Percentiles rank a stretch among this genome's conserved stretches.
Evolutionary conservation across 2,113 vertebrate genomes (phyloP).

Genomic region (Sprattus sprattus): DNA sequence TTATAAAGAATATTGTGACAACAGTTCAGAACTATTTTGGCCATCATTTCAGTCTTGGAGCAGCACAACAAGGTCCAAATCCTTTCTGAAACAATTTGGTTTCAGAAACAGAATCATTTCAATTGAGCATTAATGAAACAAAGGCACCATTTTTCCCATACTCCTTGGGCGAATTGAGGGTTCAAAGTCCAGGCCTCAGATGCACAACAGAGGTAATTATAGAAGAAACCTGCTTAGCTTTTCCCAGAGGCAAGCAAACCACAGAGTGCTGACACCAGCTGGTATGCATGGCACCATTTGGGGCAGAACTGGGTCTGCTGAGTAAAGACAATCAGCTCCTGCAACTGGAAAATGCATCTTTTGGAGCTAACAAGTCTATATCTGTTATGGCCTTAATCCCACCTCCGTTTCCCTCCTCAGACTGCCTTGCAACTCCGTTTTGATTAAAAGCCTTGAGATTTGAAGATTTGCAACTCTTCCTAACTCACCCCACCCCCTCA

Average conservation of each 20-base stretch:
- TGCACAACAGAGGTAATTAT: conserved; percentile 20
- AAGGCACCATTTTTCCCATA: conserved; percentile 41
- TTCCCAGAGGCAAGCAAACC: not conserved
- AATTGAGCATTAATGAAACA: conserved; percentile 22
- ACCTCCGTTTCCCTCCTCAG: not conserved
- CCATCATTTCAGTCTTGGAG: conserved; percentile 14
- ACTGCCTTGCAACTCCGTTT: conserved; percentile 49
- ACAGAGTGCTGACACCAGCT: not conserved
- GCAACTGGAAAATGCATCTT: not conserved
- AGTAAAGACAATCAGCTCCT: conserved; percentile 8
- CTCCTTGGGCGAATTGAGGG: conserved; percentile 34
- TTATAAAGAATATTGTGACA: not conserved
- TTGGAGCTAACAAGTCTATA: not conserved
- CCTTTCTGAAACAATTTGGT: not conserved
- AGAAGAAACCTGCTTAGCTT: conserved; percentile 20
- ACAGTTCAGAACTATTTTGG: not conserved
- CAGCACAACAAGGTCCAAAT: conserved; percentile 25
- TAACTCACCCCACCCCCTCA: not conserved
- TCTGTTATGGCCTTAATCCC: conserved; percentile 21
- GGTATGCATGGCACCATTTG: not conserved
- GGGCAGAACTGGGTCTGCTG: not conserved
- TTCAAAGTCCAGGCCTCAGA: conserved; percentile 54
- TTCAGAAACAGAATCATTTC: conserved; percentile 1
- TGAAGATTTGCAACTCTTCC: conserved; percentile 46
- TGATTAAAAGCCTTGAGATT: conserved; percentile 54